These are phyloP conservation scores for Peucedramus taeniatus DNA, from an alignment of 2,113 vertebrate genomes.

Conservation along the genomic window DNA sequence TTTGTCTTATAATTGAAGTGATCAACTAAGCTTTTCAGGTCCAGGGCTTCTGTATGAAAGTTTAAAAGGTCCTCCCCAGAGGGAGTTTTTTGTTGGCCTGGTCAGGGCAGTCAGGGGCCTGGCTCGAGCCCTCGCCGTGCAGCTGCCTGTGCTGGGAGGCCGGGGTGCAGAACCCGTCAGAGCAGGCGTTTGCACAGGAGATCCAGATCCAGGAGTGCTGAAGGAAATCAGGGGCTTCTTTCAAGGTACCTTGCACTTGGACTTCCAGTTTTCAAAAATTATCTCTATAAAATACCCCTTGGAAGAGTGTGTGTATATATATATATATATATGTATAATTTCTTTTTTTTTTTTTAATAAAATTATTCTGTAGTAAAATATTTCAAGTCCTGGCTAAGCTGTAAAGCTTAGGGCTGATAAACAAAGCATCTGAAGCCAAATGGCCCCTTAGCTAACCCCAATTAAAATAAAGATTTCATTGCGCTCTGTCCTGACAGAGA, in stretches of 20 bases:
- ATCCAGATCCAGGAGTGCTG: accelerated
- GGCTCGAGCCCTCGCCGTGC: background rate
- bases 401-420: slow-evolving; percentile 77
- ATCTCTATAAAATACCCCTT: background rate
- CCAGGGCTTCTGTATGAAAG: background rate
- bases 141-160: background rate
- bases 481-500: slow-evolving; percentile 78
- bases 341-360: background rate
- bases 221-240: background rate
- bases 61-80: accelerated
- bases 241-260: background rate
- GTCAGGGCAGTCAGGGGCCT: background rate
- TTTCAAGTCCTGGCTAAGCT: slow-evolving; percentile 74
- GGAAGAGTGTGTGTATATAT: background rate
- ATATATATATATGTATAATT: background rate
- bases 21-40: background rate
- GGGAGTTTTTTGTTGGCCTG: background rate
- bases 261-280: slow-evolving; percentile 22
- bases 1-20: background rate
- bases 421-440: slow-evolving; percentile 79
- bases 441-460: slow-evolving; percentile 79
- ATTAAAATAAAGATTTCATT: slow-evolving; percentile 83
- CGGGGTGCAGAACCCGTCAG: background rate
- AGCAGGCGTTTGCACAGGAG: background rate
- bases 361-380: slow-evolving; percentile 70